These are phyloP conservation scores for Calephelis perditalis DNA, from an alignment of 2,888 invertebrate species.

Conservation along the genomic window DNA sequence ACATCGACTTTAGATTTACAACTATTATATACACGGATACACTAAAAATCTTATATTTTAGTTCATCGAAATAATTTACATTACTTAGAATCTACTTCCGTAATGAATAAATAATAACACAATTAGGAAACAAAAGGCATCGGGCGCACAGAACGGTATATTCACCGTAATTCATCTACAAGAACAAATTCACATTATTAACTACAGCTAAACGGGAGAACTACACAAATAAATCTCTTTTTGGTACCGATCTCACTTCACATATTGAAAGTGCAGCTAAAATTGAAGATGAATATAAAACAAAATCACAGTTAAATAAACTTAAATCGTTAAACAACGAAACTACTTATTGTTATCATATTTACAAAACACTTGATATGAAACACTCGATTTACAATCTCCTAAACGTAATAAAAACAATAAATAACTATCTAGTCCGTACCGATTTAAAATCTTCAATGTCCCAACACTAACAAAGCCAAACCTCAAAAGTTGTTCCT, in stretches of 20 bases:
- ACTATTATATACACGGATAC: constrained; percentile 65
- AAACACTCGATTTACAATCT: constrained; percentile 44
- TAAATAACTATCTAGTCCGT: constrained; percentile 50
- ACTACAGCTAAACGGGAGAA: constrained; percentile 55
- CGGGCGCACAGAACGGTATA: constrained; percentile 32
- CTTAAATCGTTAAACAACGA: constrained; percentile 45
- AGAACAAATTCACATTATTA: constrained; percentile 27
- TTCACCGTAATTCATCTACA: constrained; percentile 4
- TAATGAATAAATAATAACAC: constrained; percentile 64
- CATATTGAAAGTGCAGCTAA: constrained; percentile 50
- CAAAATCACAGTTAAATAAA: constrained; percentile 67
- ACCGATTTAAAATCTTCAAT: constrained; percentile 53
- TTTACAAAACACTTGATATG: constrained; percentile 68
- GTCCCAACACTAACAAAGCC: constrained; percentile 36
- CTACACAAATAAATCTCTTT: constrained; percentile 70
- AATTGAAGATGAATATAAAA: constrained; percentile 57
- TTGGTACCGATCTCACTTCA: constrained; percentile 76
- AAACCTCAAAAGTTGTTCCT: constrained; percentile 46
- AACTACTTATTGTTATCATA: constrained; percentile 47
- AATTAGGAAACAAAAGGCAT: constrained; percentile 34
- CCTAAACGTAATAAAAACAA: constrained; percentile 57
- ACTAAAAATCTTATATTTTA: constrained; percentile 45
- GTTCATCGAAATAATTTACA: constrained; percentile 57
- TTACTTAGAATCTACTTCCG: constrained; percentile 47
- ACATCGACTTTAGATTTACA: constrained; percentile 61